Base-by-base conservation (phyloP, 2,888 invertebrate species). In the Teinopalpus imperialis region DNA sequence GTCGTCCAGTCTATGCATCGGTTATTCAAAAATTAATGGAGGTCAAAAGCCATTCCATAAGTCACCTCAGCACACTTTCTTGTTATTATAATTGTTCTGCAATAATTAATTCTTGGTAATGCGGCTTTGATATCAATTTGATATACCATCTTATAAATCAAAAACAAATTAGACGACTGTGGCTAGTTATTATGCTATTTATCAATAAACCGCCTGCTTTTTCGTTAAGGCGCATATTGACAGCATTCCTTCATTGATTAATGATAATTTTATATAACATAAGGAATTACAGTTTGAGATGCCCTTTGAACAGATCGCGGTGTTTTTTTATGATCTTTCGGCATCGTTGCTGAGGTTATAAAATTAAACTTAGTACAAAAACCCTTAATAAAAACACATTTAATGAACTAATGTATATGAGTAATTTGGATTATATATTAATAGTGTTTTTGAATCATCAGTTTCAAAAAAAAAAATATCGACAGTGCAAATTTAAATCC, bases 121-220 rank as follows among this genome's bases (percentile, higher is more conserved):
- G 69, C 57, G 66, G 69, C 74, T 78, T 69, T 76, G 74, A 82
- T 77, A 63, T 66, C 60, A 54, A 54, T 66, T 72, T 71, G 75
- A 78, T 74, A 69, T 73, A 70, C 66, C 57, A 66, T 62, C 66
- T 74, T 74, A 79, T 79, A 69, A 76, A 72, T 74, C 68, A 72
- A 67, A 70, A 51, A 53, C 57, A 61, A 55, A 51, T 54, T 53
- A 52, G 43, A 45, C 32, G 42, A 23, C 24, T 36, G 46, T 43
- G 31, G 41, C 53, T 43, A 51, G 49, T 55, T 61, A 60, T 56
- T 61, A 62, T 52, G 56, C 54, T 56, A 54, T 58, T 61, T 55
- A 57, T 48, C 48, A 52, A 55, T 52, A 49, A 61, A 53, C 52
- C 72, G 64, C 61, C 45, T 37, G 50, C 52, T 45, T 63, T 68